phyloP scores from a whole-genome alignment of 2,888 invertebrate genomes.

The Zygogramma bicolorata region DNA sequence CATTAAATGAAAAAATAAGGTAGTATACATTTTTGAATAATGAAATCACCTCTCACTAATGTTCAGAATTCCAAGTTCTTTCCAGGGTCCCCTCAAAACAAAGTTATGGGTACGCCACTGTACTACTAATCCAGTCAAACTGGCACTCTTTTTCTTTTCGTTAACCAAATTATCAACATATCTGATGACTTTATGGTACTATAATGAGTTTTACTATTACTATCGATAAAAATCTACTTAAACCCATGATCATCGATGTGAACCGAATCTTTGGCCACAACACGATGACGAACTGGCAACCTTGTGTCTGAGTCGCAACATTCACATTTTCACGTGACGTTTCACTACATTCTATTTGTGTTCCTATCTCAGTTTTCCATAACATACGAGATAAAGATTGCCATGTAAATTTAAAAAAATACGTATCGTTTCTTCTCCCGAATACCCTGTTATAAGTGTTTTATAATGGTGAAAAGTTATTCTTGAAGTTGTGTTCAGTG shows the following conservation, averaged over 20 bases:
- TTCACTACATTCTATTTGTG: conserved; percentile 52
- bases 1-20: too few species aligned
- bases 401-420: conserved; percentile 43
- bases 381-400: conserved; percentile 52
- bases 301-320: conserved; percentile 35
- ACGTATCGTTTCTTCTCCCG: conserved; percentile 27
- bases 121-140: too few species aligned
- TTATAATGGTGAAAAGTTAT: conserved; percentile 30
- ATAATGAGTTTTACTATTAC: too few species aligned
- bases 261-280: not conserved
- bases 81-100: too few species aligned
- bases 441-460: conserved; percentile 30
- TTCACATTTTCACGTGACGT: conserved; percentile 54
- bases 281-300: conserved; percentile 15
- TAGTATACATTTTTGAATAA: too few species aligned
- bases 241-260: not conserved
- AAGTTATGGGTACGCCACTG: too few species aligned
- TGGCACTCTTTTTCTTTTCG: too few species aligned
- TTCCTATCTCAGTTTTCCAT: conserved; percentile 54
- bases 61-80: too few species aligned
- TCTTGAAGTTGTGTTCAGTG: conserved; percentile 10
- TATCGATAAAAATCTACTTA: too few species aligned
- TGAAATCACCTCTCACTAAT: too few species aligned
- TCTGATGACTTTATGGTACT: too few species aligned
- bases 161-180: too few species aligned